Conservation (phyloP, 1,140 invertebrate genomes). For the Aphaenogaster floridana region DNA sequence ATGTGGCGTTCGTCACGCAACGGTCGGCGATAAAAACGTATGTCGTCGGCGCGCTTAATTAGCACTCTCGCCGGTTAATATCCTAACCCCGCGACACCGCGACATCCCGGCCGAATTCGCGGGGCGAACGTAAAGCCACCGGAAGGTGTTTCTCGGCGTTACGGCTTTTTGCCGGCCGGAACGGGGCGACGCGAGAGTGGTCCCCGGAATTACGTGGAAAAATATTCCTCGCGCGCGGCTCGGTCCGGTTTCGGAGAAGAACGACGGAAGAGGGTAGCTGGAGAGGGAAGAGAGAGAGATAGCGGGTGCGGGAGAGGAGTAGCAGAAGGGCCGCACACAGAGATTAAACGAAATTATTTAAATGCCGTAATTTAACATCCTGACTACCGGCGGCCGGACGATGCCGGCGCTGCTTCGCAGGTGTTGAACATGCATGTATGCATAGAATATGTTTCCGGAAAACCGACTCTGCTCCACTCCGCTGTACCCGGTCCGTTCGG, state of each 20-base stretch:
- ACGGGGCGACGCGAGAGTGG: not conserved
- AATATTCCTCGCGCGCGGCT: slow-evolving; percentile 34
- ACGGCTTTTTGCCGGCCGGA: slow-evolving; percentile 13
- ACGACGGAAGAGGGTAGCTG: not conserved
- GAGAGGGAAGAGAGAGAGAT: not conserved
- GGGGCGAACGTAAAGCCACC: slow-evolving; percentile 20
- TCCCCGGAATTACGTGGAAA: slow-evolving; percentile 45
- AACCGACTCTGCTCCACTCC: slow-evolving; percentile 64
- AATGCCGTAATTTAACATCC: slow-evolving; percentile 83
- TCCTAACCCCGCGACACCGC: not conserved
- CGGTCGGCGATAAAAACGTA: slow-evolving; percentile 36
- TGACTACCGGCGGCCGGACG: slow-evolving; percentile 68
- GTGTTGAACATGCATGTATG: slow-evolving; percentile 84
- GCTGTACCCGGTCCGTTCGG: slow-evolving; percentile 36
- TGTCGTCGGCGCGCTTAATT: slow-evolving; percentile 33
- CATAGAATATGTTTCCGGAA: slow-evolving; percentile 81
- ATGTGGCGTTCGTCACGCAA: not conserved
- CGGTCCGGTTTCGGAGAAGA: slow-evolving; percentile 22
- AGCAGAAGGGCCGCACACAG: slow-evolving; percentile 42
- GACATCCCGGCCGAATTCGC: not conserved
- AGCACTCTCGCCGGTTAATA: slow-evolving; percentile 32
- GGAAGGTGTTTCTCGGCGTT: slow-evolving; percentile 39
- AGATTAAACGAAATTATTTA: slow-evolving; percentile 85
- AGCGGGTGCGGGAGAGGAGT: not conserved
- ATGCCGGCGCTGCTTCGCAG: slow-evolving; percentile 72